Conservation (phyloP, 2,113 vertebrate genomes). For the Megaptera novaeangliae region DNA sequence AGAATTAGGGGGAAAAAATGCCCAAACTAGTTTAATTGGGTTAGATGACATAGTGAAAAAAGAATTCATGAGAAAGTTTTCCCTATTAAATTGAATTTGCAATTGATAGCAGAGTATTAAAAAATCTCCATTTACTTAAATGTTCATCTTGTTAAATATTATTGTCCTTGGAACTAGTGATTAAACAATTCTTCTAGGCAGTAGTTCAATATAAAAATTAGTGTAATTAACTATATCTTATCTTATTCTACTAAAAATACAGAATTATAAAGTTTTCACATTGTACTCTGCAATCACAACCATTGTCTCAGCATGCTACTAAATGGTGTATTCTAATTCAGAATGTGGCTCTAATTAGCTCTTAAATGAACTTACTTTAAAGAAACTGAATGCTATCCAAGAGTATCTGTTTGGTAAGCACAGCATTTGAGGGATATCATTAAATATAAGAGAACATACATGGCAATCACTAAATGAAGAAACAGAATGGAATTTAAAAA, state of each 20-base stretch:
- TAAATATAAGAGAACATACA: neutral
- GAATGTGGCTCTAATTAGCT: neutral
- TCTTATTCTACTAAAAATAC: constrained; percentile 29
- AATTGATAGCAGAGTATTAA: constrained; percentile 20
- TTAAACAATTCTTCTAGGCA: neutral
- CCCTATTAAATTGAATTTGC: constrained; percentile 12
- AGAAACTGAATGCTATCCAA: constrained; percentile 10
- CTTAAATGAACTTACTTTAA: constrained; percentile 39
- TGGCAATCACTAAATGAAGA: neutral
- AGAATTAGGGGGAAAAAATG: neutral
- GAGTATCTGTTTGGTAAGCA: neutral
- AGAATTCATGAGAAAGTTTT: constrained; percentile 28
- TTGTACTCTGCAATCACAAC: constrained; percentile 35
- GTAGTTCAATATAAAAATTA: constrained; percentile 38
- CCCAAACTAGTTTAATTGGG: neutral
- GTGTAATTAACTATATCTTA: constrained; percentile 5
- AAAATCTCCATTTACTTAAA: constrained; percentile 12
- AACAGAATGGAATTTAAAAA: neutral
- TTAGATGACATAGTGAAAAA: neutral
- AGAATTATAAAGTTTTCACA: constrained; percentile 26
- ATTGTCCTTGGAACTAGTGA: constrained; percentile 35
- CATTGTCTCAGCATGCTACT: neutral
- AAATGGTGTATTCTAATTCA: constrained; percentile 21
- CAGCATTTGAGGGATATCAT: neutral
- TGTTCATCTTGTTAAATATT: neutral